A percentile compares a stretch with the other conserved stretches of the same genome.
Conservation (phyloP, 2,113 vertebrate species). For the Pygoscelis antarcticus region DNA sequence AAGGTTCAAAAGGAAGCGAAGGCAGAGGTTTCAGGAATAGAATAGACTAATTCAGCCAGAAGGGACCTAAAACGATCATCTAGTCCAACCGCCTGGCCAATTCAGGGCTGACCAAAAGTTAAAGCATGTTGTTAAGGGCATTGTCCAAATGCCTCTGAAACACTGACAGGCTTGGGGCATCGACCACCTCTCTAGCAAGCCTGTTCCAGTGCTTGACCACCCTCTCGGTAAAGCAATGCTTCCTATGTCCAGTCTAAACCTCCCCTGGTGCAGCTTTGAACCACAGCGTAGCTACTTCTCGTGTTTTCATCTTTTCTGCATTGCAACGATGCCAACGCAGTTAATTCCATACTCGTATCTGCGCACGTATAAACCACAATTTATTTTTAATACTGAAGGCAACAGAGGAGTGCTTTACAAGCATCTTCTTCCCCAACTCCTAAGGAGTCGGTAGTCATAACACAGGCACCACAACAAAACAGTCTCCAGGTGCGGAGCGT, state of each 20-base stretch:
- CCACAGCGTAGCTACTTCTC: accelerated
- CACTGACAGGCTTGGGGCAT: neutral
- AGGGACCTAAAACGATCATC: neutral
- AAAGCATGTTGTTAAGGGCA: neutral
- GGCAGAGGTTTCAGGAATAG: neutral
- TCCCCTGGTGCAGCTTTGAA: neutral
- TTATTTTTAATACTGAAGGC: neutral
- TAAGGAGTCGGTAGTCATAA: neutral
- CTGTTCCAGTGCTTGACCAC: neutral
- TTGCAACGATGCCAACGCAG: neutral
- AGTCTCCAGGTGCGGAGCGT: neutral
- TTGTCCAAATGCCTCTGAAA: neutral
- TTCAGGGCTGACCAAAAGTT: neutral
- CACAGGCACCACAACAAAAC: neutral
- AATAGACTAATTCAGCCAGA: neutral
- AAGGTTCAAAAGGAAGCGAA: neutral
- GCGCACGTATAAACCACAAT: neutral
- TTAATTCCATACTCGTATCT: neutral
- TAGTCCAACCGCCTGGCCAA: neutral
- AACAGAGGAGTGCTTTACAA: neutral
- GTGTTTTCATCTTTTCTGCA: neutral
- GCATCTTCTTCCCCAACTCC: neutral
- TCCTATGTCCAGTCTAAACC: neutral
- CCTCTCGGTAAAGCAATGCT: neutral
- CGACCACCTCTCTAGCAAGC: neutral